Conservation (phyloP, 1,140 invertebrate genomes). For the Procambarus virginalis region DNA sequence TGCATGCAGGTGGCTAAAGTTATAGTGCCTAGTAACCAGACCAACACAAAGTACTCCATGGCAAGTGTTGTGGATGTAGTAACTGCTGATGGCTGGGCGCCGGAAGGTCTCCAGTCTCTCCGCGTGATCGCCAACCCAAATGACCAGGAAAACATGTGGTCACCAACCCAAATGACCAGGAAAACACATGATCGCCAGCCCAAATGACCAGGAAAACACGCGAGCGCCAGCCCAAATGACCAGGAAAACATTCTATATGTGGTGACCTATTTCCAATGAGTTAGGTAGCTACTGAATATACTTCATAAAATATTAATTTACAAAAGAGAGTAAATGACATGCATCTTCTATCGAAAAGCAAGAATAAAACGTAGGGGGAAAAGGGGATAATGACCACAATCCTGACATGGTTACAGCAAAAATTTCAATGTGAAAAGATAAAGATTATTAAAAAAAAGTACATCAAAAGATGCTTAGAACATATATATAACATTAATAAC, state of each 20-base stretch:
- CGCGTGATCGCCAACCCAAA: background rate
- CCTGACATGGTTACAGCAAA: background rate
- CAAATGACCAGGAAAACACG: background rate
- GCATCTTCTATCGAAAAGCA: too few relatives aligned
- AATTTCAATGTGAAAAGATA: background rate
- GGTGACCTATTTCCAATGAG: too few relatives aligned
- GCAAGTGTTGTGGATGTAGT: background rate
- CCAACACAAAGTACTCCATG: background rate
- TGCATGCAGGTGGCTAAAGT: too few relatives aligned
- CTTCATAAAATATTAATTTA: too few relatives aligned
- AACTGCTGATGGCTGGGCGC: background rate
- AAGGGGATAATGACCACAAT: background rate
- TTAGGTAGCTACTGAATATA: too few relatives aligned
- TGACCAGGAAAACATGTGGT: background rate
- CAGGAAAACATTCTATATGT: too few relatives aligned
- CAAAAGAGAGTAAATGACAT: too few relatives aligned
- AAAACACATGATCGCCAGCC: too few relatives aligned
- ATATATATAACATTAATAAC: conserved; percentile 29
- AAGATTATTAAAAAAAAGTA: background rate
- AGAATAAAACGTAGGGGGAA: too few relatives aligned
- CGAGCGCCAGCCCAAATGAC: too few relatives aligned
- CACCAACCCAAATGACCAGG: too few relatives aligned
- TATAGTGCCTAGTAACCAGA: background rate
- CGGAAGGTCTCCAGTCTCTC: background rate
- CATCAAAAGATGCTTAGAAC: background rate